Evolutionary conservation across 2,113 vertebrate species (phyloP), one percentile per base, ranked within the genome.

Genomic region (Ciconia stormi): DNA sequence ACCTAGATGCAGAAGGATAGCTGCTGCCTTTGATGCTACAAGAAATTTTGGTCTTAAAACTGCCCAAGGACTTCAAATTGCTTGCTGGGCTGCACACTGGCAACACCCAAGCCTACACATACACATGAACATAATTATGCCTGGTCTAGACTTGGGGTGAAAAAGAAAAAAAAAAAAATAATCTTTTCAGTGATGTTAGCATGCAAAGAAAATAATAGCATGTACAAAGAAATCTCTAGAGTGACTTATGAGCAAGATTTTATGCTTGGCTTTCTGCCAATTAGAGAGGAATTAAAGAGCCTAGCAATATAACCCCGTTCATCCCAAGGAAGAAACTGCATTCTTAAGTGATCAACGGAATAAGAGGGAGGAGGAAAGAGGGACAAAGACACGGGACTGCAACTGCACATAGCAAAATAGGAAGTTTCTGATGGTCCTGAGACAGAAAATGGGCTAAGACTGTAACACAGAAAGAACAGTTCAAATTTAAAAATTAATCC

Each of bases 141-240:
- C 85, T 53, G 67, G 92, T 92, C 94, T 95, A 90, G 96, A 97
- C 90, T 90, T 70, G n/a, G 23, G 38, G 38, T 38, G n/a, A 47
- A 47, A 47, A 47, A 47, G 21, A 6, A 26, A 23, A 46, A 21
- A 25, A 36, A 34, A 76, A 11, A 25, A 32, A 58, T 38, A 71
- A 11, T 38, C 77, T 86, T 92, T 77, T 90, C 73, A 79, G 85
- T 55, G 71, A 86, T 90, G 85, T 78, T 90, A 88, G 82, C 67
- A 93, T 27, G 26, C 76, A 93, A 94, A 93, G 85, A 82, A 95
- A 94, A 86, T 73, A 95, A 95, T 1, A 92, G 82, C 71, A 69
- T 63, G 89, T 40, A 93, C 63, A 82, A 82, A 96, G 92, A 93
- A 97, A 92, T 78, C 96, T 95, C 96, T 22, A 52, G 95, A 93